A percentile compares a stretch with the other conserved stretches of the same genome.
Conservation (phyloP, 2,888 invertebrate species). For the Idaea straminata region DNA sequence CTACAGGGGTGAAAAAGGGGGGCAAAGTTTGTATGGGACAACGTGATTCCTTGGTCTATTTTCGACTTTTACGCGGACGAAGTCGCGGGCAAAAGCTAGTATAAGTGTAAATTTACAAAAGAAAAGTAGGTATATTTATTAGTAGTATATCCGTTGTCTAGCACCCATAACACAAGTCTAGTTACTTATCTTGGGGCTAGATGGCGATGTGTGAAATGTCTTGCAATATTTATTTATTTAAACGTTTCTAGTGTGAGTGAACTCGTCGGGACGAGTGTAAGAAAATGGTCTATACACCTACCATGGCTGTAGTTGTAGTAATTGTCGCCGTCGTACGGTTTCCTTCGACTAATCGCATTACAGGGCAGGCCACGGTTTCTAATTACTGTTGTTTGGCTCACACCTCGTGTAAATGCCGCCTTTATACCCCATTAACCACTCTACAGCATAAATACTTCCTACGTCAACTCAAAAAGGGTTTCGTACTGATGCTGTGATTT, state of each 20-base stretch:
- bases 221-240: too few species aligned
- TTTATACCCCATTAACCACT: background rate
- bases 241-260: background rate
- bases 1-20: too few species aligned
- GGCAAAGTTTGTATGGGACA: too few species aligned
- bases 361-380: slow-evolving; percentile 5
- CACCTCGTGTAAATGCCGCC: background rate
- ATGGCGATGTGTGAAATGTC: too few species aligned
- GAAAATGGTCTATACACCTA: background rate
- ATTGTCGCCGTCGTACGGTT: slow-evolving; percentile 18
- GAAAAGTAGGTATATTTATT: too few species aligned
- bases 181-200: too few species aligned
- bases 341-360: slow-evolving; percentile 21
- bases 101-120: too few species aligned
- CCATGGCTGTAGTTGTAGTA: slow-evolving; percentile 2
- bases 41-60: too few species aligned
- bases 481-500: background rate
- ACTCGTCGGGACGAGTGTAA: background rate
- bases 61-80: too few species aligned
- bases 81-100: too few species aligned
- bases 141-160: too few species aligned
- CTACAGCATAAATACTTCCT: background rate
- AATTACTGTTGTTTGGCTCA: slow-evolving; percentile 5
- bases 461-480: background rate
- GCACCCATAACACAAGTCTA: too few species aligned